These are phyloP conservation scores for Scyliorhinus canicula DNA, from an alignment of 2,797 vertebrate genomes.

Conservation along the genomic window DNA sequence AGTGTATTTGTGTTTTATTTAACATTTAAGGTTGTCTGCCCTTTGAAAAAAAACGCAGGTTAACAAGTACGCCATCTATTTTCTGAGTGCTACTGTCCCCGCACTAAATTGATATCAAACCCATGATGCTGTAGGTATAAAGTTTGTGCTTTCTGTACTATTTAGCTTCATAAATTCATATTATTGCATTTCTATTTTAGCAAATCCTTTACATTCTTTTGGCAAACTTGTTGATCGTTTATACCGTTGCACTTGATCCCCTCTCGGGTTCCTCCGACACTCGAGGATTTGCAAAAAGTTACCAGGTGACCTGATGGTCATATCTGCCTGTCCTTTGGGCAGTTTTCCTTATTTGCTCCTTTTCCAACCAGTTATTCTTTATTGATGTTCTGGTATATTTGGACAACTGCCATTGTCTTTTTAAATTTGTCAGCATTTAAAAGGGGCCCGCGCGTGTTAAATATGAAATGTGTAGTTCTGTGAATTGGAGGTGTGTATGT, in stretches of 20 bases:
- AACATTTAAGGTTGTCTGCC: too few relatives aligned
- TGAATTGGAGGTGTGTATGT: neutral
- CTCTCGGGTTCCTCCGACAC: neutral
- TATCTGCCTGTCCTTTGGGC: neutral
- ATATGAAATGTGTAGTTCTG: neutral
- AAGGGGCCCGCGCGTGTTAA: neutral
- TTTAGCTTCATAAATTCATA: neutral
- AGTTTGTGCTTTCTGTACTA: neutral
- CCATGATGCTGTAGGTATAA: neutral
- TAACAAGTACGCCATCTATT: neutral
- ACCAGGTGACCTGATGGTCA: neutral
- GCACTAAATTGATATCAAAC: neutral
- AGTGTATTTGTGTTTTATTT: too few relatives aligned
- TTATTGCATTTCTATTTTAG: neutral
- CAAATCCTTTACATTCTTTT: neutral
- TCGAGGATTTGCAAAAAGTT: neutral
- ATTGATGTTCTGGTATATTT: neutral
- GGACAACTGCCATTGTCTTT: neutral
- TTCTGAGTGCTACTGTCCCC: neutral
- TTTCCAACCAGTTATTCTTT: neutral
- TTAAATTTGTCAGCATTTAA: neutral
- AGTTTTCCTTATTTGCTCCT: neutral
- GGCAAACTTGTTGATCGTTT: neutral
- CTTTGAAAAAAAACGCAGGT: too few relatives aligned
- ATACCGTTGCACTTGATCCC: neutral